Base-by-base conservation (phyloP, 2,888 invertebrate species). In the Xylocampa areola region DNA sequence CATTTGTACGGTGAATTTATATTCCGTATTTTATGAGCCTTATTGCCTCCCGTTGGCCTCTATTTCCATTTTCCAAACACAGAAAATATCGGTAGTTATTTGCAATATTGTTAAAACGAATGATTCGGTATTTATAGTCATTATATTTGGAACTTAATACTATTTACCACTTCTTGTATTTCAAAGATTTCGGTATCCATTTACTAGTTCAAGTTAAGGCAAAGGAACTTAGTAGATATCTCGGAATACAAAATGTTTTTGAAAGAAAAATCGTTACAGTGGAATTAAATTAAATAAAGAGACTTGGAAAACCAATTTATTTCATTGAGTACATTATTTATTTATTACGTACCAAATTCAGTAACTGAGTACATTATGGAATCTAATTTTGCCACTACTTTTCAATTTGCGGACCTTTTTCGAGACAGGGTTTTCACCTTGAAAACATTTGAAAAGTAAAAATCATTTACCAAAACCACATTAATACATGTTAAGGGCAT, bases 1-100 rank as follows among this genome's bases (percentile, higher is more conserved):
- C 62, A 50, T 67, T 61, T 65, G 52, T 51, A 52, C 40, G 53
- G 39, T 35, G 45, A 65, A 73, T 76, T 76, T 73, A 67, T 69
- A 61, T 76, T 50, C 54, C 30, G 29, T 54, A 63, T 60, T 63
- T 71, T 62, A 64, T 71, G 55, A 36, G 43, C 30, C 17, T 29
- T 44, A 44, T 61, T 59, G 13, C 37, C 29, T 30, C 10, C 35
- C 11, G 30, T 47, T 59, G 49, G 37, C 30, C 35, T 48, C 8
- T 58, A 53, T 68, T 62, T 64, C 53, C 33, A 50, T 52, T 58
- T 61, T 47, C 7, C 36, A 25, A 64, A 68, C 27, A 68, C 39
- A 21, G 25, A 27, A 14, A 40, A n/a, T 47, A 32, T 19, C 19
- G 39, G 37, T 25, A 6, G 4, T 8, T 40, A 23, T 8, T n/a